Conservation (phyloP, 2,797 vertebrate species). For the Anas bernieri region DNA sequence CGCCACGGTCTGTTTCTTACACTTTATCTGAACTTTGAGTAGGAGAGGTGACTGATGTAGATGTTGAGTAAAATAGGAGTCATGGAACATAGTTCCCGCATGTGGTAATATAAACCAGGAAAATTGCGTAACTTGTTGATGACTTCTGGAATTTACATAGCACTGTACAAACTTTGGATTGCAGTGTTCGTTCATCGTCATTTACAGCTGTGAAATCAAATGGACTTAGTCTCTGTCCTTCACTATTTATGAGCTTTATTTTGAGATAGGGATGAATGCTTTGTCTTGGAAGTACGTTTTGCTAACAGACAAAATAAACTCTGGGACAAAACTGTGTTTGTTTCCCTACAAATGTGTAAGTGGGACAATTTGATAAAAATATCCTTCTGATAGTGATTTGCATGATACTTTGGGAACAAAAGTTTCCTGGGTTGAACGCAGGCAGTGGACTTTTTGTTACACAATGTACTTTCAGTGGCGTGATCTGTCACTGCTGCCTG, state of each 20-base stretch:
- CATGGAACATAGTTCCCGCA: constrained; percentile 22
- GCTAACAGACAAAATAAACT: constrained; percentile 2
- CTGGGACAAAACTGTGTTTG: neutral
- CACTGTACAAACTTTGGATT: constrained; percentile 54
- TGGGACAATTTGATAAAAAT: neutral
- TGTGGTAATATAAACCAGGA: constrained; percentile 63
- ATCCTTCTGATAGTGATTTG: neutral
- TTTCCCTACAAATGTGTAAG: neutral
- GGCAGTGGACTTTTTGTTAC: neutral
- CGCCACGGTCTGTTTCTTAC: neutral
- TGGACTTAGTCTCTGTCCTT: neutral
- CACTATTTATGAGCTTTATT: neutral
- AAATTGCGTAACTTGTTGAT: constrained; percentile 16
- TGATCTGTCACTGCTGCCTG: neutral
- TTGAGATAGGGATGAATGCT: neutral
- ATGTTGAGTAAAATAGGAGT: neutral
- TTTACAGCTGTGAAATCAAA: neutral
- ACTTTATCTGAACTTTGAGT: neutral
- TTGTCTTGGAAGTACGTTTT: neutral
- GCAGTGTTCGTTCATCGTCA: constrained; percentile 27
- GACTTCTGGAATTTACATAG: constrained; percentile 41
- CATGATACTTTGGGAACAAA: neutral
- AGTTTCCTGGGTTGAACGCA: neutral
- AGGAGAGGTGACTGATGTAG: neutral
- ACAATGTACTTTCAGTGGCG: neutral